Evolutionary conservation across 2,797 vertebrate genomes (phyloP), one percentile per base, ranked within the genome.

Genomic region (Dipus sagitta): DNA sequence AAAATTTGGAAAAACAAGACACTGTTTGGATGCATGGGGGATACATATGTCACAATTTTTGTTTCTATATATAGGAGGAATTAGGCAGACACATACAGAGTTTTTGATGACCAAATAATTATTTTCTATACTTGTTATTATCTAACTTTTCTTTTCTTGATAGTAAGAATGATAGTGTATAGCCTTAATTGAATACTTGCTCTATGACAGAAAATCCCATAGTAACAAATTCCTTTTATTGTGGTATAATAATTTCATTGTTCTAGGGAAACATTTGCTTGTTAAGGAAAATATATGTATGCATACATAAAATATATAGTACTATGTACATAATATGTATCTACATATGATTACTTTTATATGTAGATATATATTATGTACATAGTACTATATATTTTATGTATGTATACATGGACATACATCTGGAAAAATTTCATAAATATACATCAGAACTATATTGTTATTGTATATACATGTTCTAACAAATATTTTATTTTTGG

Each of bases 401-500:
- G 20, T 32, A 54, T 72, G 18, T 82, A 18, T 52, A 83, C 30
- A 38, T 21, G 17, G 13, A 6, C 67, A 54, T 18, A 82, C 38
- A 74, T 7, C 17, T 84, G 60, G 52, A 88, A 79, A 77, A 70
- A 76, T 83, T 78, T n/a, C 20, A 54, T 62, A 86, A 42, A 62
- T 92, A 20, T n/a, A 21, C 91, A 23, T 91, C 87, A 58, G 10
- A 1, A 87, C 82, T 86, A 14, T 92, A 30, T 74, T 76, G 26
- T 89, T 32, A 34, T 54, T 93, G 5, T 84, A 60, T 81, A 52
- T 26, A 65, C 58, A 3, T 34, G 32, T 67, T 90, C 34, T 90
- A 77, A 97, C 30, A 74, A 24, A 82, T 77, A 24, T 88, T 93
- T 60, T 96, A 1, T 97, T n/a, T 24, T 26, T 67, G 26, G 97